Evolutionary conservation across 2,888 invertebrate genomes (phyloP), one percentile per base, ranked within the genome.

Genomic region (Cheilosia vulpina): DNA sequence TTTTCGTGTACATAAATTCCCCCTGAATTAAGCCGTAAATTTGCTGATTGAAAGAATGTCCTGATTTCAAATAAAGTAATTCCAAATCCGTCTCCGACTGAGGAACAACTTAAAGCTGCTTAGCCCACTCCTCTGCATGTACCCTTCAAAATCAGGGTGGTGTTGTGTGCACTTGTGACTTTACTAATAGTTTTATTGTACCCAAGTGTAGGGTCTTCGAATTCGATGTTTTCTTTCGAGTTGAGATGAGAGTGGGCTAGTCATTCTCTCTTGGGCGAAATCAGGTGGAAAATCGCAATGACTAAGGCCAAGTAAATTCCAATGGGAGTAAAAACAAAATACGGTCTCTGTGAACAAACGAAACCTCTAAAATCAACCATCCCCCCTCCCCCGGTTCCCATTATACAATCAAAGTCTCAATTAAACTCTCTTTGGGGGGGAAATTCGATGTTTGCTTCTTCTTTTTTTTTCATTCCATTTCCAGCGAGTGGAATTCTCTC

Each of bases 331-430:
- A 31, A 21, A 65, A 53, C 38, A 34, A 72, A 71, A 50, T 60
- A 45, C 57, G 9, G 17, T 57, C 50, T 52, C 50, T 52, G n/a
- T 34, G 15, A 47, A 45, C 21, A 45, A 57, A 21, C 27, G 11
- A 57, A 57, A 27, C 27, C 24, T 2, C 24, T 31, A 4, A 55
- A 17, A 24, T 7, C 34, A 17, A n/a, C 4, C 15, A 43, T 2
- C n/a, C 34, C 4, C n/a, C 34, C 31, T 5, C 43, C 53, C n/a
- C 3, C n/a, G n/a, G n/a, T n/a, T n/a, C n/a, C 9, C 63, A 58
- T 79, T 79, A 72, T 72, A 79, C 79, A 79, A 79, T 65, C 78
- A 63, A 38, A 27, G 41, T 45, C 19, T 24, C 6, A 7, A 11
- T 52, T 62, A 1, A 2, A 31, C 60, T 73, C 79, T 83, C 57